Base-by-base conservation (phyloP, 2,888 invertebrate species). In the Epirrita christyi region DNA sequence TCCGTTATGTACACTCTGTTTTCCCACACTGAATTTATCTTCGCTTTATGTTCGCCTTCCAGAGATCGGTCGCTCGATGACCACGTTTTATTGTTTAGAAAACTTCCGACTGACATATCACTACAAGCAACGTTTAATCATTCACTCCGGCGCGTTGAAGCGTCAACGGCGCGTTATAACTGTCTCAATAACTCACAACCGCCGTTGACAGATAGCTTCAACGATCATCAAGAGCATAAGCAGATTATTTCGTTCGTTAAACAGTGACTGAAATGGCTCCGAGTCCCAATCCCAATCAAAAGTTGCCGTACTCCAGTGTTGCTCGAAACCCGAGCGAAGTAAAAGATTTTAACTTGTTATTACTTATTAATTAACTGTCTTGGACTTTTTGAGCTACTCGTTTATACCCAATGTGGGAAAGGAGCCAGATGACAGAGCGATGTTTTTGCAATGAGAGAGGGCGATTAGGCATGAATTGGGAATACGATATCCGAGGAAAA, bases 241-340 rank as follows among this genome's bases (percentile, higher is more conserved):
- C 72, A 73, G 76, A 78, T 81, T 9, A 5, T 4, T 36, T 6
- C n/a, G 36, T 11, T 36, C 70, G 72, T 70, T 71, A 70, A 72
- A 71, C 74, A 66, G 53, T 15, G 29, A 11, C 27, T 40, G 53
- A 41, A 41, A 41, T 9, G 10, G 29, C 8, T 40, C 11, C 32
- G 40, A 38, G 36, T 32, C 14, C 34, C 41, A 76, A n/a, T 72
- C 69, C 72, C 80, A 81, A 83, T 83, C 80, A 81, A 79, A 81
- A 81, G 77, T 80, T 76, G 75, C 76, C 78, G 78, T 78, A 78
- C 78, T 81, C 55, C 76, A 75, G 66, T 59, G 74, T 74, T 56
- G 62, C 64, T 15, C 2, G 66, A 75, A 75, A 70, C 68, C 64
- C 65, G 65, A 64, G 67, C 55, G 72, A 71, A 78, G 28, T 32